These are phyloP conservation scores for Eupithecia centaureata DNA, from an alignment of 2,888 invertebrate genomes.

Conservation along the genomic window DNA sequence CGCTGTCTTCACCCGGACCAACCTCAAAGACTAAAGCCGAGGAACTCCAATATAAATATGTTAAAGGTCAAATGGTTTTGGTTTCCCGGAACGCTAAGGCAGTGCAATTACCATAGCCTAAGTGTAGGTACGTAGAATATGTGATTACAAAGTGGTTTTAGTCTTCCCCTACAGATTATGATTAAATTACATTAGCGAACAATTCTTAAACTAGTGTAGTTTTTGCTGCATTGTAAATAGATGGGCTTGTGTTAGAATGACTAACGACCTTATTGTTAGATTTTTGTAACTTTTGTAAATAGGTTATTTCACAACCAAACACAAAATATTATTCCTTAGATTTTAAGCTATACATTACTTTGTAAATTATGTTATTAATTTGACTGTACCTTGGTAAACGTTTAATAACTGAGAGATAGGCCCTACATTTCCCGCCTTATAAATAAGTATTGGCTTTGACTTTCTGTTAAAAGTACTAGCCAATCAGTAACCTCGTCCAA, in stretches of 20 bases:
- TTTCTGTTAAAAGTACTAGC: no score
- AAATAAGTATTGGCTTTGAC: no score
- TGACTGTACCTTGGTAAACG: no score
- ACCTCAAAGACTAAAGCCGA: slow-evolving; percentile 16
- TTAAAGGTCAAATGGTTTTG: background rate
- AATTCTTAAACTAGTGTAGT: background rate
- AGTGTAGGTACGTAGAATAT: background rate
- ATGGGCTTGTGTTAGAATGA: background rate
- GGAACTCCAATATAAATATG: no score
- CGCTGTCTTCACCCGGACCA: slow-evolving; percentile 47
- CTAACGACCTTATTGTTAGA: background rate
- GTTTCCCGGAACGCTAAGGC: background rate
- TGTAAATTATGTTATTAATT: slow-evolving; percentile 35
- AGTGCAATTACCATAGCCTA: background rate
- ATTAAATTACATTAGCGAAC: background rate
- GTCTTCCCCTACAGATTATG: slow-evolving; percentile 22
- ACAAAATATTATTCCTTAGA: slow-evolving; percentile 16
- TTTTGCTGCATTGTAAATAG: slow-evolving; percentile 12
- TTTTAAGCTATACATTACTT: background rate
- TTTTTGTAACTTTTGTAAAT: slow-evolving; percentile 35
- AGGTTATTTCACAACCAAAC: slow-evolving; percentile 25
- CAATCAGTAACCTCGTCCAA: no score
- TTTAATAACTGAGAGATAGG: no score
- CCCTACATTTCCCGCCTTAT: no score
- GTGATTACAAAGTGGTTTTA: background rate